Conservation (phyloP, 1,140 invertebrate genomes). For the Leucophenga varia region DNA sequence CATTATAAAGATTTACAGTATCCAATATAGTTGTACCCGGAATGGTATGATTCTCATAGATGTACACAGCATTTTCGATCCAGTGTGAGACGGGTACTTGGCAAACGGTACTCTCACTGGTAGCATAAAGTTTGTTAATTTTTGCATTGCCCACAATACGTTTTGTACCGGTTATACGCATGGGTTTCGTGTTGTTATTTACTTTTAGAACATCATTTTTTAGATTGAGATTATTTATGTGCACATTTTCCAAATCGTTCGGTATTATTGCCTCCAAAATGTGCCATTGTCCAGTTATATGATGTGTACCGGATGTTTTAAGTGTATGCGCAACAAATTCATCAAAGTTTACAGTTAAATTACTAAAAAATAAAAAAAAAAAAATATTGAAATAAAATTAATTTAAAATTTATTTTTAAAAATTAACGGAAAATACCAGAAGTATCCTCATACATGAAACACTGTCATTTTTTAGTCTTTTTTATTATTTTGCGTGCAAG, state of each 20-base stretch:
- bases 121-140: conserved; percentile 36
- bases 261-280: conserved; percentile 20
- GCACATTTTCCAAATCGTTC: conserved; percentile 33
- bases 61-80: conserved; percentile 49
- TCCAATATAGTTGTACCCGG: conserved; percentile 30
- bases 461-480: conserved; percentile 23
- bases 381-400: conserved; percentile 13
- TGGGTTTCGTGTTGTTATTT: conserved; percentile 12
- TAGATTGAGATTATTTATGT: conserved; percentile 56
- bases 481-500: too few species aligned
- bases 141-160: conserved; percentile 30
- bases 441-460: conserved; percentile 1
- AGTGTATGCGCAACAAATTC: conserved; percentile 41
- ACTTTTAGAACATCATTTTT: conserved; percentile 48
- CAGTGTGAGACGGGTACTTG: conserved; percentile 53
- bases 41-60: conserved; percentile 46
- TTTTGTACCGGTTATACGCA: conserved; percentile 35
- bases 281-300: conserved; percentile 34
- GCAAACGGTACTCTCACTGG: conserved; percentile 41
- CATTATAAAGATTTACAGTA: conserved; percentile 39
- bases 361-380: conserved; percentile 9
- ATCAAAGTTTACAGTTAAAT: conserved; percentile 35
- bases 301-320: conserved; percentile 34
- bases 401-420: neutral
- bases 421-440: neutral